Evolutionary conservation across 2,113 vertebrate species (phyloP).

Genomic region (Apistogramma diplotaenia): DNA sequence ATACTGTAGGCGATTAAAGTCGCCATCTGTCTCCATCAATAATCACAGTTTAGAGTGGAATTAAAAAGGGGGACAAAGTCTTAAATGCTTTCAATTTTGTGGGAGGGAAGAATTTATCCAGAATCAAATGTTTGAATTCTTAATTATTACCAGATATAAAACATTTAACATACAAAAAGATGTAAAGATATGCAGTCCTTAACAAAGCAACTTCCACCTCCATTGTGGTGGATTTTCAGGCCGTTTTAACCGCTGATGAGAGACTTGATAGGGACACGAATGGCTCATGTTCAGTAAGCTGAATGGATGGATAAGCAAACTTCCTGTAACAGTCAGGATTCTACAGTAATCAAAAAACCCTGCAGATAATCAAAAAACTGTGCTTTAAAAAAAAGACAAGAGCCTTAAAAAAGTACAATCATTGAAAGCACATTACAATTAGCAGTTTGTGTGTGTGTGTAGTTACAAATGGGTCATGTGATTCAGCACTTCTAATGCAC

Average conservation of each 20-base stretch:
- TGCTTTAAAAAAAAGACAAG: constrained; percentile 22
- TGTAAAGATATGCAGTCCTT: neutral
- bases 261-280: neutral
- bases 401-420: constrained; percentile 72
- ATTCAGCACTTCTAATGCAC: constrained; percentile 43
- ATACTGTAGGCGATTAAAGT: neutral
- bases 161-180: neutral
- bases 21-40: neutral
- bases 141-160: neutral
- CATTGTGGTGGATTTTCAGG: neutral
- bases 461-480: constrained; percentile 49
- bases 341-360: constrained; percentile 52
- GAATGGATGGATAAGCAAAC: neutral
- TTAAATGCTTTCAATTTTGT: neutral
- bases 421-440: constrained; percentile 59
- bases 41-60: neutral
- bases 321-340: constrained; percentile 33
- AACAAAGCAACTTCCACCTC: neutral
- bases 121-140: neutral
- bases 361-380: constrained; percentile 49
- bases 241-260: neutral
- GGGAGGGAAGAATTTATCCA: neutral
- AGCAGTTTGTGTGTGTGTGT: constrained; percentile 42
- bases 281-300: neutral
- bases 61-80: neutral